A percentile compares a stretch with the other conserved stretches of the same genome.
Evolutionary conservation across 2,797 vertebrate genomes (phyloP).

Genomic region (Oreortyx pictus): DNA sequence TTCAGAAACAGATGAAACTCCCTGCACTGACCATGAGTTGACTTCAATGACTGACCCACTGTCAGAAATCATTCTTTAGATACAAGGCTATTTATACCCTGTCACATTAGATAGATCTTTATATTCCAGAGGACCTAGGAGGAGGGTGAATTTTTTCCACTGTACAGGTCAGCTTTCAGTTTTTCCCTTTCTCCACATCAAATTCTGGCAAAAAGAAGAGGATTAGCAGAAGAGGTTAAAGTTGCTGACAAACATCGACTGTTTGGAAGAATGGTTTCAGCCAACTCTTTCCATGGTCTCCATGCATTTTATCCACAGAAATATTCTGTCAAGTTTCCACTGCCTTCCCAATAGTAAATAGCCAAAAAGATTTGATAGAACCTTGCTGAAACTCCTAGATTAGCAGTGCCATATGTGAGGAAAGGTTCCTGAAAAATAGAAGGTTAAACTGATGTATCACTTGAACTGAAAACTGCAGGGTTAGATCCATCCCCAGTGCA

Average conservation of each 20-base stretch:
- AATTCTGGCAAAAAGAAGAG: slow-evolving; percentile 7
- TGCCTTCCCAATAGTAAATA: slow-evolving; percentile 53
- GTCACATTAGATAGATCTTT: neutral
- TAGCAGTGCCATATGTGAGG: slow-evolving; percentile 14
- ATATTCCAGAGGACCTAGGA: neutral
- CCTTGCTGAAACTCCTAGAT: slow-evolving; percentile 37
- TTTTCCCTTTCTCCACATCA: neutral
- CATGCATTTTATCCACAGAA: slow-evolving; percentile 58
- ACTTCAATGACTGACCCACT: neutral
- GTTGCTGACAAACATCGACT: slow-evolving; percentile 54
- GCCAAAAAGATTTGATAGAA: slow-evolving; percentile 63
- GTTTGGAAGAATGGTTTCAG: slow-evolving; percentile 47
- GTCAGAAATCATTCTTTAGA: neutral
- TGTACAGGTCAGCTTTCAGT: neutral
- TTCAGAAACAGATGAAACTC: neutral
- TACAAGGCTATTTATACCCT: neutral
- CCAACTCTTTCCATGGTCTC: neutral
- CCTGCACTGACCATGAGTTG: neutral
- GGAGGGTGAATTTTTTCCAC: neutral
- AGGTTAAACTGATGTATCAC: slow-evolving; percentile 65
- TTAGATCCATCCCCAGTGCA: neutral
- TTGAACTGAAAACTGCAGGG: slow-evolving; percentile 11
- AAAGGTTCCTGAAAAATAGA: slow-evolving; percentile 57
- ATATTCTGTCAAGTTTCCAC: slow-evolving; percentile 57
- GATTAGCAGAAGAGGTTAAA: slow-evolving; percentile 9